These are phyloP conservation scores for Pseudomyrmex sp. DNA, from an alignment of 1,140 invertebrate species.

Conservation along the genomic window DNA sequence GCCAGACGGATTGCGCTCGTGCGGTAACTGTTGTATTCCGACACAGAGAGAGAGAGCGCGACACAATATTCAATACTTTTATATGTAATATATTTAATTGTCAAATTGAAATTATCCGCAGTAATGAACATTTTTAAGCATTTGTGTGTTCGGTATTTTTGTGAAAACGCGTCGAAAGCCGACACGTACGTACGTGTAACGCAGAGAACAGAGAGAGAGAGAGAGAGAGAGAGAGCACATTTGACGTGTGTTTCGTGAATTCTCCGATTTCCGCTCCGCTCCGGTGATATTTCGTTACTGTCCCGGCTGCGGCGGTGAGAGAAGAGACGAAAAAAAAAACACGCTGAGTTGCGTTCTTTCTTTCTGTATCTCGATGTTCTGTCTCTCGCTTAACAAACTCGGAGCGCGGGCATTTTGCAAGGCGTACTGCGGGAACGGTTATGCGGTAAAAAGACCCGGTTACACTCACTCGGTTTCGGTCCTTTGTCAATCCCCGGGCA, in stretches of 20 bases:
- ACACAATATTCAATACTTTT: background rate
- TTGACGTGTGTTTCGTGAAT: too few species aligned
- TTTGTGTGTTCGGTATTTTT: background rate
- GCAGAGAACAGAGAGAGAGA: background rate
- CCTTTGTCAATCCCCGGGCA: slow-evolving; percentile 39
- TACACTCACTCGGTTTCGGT: slow-evolving; percentile 28
- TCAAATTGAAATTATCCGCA: background rate
- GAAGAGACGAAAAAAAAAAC: background rate
- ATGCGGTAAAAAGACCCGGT: slow-evolving; percentile 22
- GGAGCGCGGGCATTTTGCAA: slow-evolving; percentile 46
- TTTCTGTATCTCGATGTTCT: background rate
- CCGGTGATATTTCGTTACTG: slow-evolving; percentile 26
- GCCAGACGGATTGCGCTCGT: background rate
- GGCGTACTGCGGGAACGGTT: slow-evolving; percentile 17
- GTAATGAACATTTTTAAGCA: background rate
- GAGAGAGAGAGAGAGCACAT: too few species aligned
- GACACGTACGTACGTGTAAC: too few species aligned
- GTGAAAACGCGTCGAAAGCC: slow-evolving; percentile 1
- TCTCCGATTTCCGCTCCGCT: slow-evolving; percentile 33
- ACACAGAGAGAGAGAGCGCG: background rate
- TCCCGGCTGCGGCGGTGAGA: background rate
- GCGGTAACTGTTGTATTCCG: background rate
- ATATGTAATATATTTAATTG: background rate
- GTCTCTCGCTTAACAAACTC: slow-evolving; percentile 31
- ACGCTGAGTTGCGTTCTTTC: background rate